Evolutionary conservation across 2,113 vertebrate genomes (phyloP).

Genomic region (Ginglymostoma cirratum): DNA sequence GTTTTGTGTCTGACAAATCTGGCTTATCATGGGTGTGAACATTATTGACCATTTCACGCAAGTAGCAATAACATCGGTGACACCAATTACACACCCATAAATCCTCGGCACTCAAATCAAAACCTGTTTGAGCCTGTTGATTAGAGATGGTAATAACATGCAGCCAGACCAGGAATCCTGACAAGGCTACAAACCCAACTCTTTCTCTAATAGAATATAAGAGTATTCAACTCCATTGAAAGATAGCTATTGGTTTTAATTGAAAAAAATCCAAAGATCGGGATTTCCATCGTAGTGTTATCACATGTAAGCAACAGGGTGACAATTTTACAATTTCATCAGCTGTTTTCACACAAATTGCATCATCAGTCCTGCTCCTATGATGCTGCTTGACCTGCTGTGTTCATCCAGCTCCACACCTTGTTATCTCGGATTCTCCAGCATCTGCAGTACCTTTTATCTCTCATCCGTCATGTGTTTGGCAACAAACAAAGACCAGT

Average conservation of each 20-base stretch:
- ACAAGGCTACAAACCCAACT: not conserved
- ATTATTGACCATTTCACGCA: not conserved
- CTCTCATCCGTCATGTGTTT: not conserved
- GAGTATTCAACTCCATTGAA: not conserved
- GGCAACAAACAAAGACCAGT: not conserved
- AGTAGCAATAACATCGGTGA: not conserved
- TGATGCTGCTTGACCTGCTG: too few relatives aligned
- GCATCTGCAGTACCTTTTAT: too few relatives aligned
- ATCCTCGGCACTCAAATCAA: not conserved
- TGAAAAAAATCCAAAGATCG: not conserved
- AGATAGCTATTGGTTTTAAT: not conserved
- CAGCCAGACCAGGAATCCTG: not conserved
- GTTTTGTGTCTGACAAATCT: not conserved
- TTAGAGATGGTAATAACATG: not conserved
- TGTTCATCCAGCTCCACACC: too few relatives aligned
- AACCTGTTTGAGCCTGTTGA: not conserved
- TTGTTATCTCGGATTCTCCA: too few relatives aligned
- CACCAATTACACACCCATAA: not conserved
- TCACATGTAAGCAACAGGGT: not conserved
- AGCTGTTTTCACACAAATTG: not conserved
- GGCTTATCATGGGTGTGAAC: not conserved
- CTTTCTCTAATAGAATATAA: not conserved
- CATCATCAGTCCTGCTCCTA: too few relatives aligned
- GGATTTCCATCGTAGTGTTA: not conserved
- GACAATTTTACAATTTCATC: not conserved